Evolutionary conservation across 2,888 invertebrate genomes (phyloP), one percentile per base, ranked within the genome.

Genomic region (Xestia ashworthii): DNA sequence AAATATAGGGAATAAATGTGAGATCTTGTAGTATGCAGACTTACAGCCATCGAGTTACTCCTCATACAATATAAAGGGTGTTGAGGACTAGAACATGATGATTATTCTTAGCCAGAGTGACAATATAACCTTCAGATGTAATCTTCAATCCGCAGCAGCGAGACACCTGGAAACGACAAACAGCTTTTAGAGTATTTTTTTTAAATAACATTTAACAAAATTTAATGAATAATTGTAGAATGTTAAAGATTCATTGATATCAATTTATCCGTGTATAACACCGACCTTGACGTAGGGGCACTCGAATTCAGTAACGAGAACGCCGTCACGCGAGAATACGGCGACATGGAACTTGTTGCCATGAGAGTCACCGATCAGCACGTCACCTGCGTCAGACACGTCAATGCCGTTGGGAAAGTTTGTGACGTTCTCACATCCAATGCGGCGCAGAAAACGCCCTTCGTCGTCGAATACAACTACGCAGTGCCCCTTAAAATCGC

Each of bases 371-470:
- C 99, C 99, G 90, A 99, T 99, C 86, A 99, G 97, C 81, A 99
- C 99, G 95, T 99, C 99, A 65, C 99, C 99, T 71, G 99, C 99
- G 95, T 99, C 99, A 73, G 99, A 99, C 93, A 99, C 99, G 96
- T 99, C 99, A 92, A 99, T 99, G 87, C 99, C 99, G 94, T 99
- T 99, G 11, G 99, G 99, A 95, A 99, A 99, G 96, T 99, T 99
- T 90, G 99, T 99, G 89, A 99, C 98, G 94, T 98, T 99, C 96
- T 99, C 99, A 96, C 98, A 98, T 87, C 99, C 99, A 94, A 99
- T 99, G 89, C 99, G 98, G 88, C 99, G 98, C 91, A 99, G 96
- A 96, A 99, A 99, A 84, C 98, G 98, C 77, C 99, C 99, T 85
- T 98, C 98, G 93, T 99, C 99, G 93, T 98, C 98, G 94, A 99